phyloP scores from a whole-genome alignment of 2,797 vertebrate genomes.

The Halcyon leucocephala region DNA sequence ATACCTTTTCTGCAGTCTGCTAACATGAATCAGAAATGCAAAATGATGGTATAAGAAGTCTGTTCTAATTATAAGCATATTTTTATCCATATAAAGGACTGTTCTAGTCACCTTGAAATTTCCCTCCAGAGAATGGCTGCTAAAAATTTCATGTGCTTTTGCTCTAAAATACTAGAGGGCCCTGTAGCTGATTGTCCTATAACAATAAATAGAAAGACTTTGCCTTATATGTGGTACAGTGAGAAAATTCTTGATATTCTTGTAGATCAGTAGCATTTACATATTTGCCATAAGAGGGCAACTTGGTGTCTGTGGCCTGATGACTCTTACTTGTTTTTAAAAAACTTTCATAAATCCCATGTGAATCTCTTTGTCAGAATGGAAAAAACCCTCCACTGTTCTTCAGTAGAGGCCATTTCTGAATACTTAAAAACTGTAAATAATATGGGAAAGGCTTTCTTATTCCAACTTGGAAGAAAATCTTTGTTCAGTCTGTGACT shows the following conservation, averaged over 20 bases:
- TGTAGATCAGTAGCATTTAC: constrained; percentile 54
- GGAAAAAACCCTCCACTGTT: not conserved
- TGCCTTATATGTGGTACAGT: not conserved
- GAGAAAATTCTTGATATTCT: constrained; percentile 31
- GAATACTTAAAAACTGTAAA: constrained; percentile 7
- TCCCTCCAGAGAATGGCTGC: constrained; percentile 59
- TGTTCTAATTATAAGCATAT: constrained; percentile 38
- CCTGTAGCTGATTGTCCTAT: constrained; percentile 38
- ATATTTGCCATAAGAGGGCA: constrained; percentile 49
- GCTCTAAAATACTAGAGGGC: constrained; percentile 51
- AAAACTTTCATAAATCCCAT: constrained; percentile 18
- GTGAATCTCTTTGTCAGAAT: not conserved
- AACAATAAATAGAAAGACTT: constrained; percentile 57
- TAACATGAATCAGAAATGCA: constrained; percentile 25
- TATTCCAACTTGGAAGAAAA: constrained; percentile 17
- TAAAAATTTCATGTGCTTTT: constrained; percentile 73
- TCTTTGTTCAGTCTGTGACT: not conserved
- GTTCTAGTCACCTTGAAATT: constrained; percentile 65
- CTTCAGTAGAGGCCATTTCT: not conserved
- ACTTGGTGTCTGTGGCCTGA: constrained; percentile 48
- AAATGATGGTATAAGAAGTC: constrained; percentile 3
- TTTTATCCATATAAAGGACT: constrained; percentile 56
- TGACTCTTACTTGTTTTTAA: constrained; percentile 24
- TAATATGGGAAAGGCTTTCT: constrained; percentile 19
- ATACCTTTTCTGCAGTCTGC: not conserved